These are phyloP conservation scores for Nephrotoma flavescens DNA, from an alignment of 2,888 invertebrate species.

Conservation along the genomic window DNA sequence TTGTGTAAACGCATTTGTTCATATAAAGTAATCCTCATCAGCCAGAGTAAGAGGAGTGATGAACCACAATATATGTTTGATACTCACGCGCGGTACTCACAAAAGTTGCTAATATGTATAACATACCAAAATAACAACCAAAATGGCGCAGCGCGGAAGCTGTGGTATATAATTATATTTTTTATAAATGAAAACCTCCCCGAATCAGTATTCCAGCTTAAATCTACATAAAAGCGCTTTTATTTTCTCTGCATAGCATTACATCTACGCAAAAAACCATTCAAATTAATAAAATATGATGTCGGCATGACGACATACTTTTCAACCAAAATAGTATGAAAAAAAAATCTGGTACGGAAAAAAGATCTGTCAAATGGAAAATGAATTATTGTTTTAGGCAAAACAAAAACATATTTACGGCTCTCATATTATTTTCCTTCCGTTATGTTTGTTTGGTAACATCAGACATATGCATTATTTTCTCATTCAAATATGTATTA, in stretches of 20 bases:
- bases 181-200: no score
- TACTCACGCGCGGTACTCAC: no score
- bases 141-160: no score
- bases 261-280: neutral
- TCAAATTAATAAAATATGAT: neutral
- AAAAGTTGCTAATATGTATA: no score
- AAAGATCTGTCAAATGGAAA: neutral
- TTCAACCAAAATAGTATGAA: neutral
- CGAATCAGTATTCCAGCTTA: no score
- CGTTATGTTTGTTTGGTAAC: neutral
- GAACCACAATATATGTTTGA: no score
- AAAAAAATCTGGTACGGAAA: neutral
- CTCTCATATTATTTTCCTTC: neutral
- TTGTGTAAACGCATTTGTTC: no score
- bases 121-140: no score
- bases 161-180: no score
- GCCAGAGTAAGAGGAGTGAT: no score
- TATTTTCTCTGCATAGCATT: neutral
- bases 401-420: neutral
- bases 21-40: no score
- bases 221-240: neutral
- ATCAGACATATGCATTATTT: neutral
- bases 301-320: neutral
- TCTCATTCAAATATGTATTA: neutral
- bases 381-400: neutral